These are phyloP conservation scores for Melopsittacus undulatus DNA, from an alignment of 2,797 vertebrate species.

Conservation along the genomic window DNA sequence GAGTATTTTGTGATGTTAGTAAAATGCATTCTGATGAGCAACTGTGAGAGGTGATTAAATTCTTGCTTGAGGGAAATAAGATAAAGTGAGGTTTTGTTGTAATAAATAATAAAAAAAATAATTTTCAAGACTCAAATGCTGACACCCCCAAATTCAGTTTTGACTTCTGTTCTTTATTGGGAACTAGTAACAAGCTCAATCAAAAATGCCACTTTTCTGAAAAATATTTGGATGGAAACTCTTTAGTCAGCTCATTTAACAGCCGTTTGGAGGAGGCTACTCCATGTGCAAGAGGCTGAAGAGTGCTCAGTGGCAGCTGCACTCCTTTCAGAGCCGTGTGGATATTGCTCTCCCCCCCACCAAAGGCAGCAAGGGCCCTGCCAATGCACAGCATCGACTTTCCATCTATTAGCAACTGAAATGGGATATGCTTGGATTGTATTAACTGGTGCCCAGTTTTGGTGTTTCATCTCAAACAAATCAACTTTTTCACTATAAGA, in stretches of 20 bases:
- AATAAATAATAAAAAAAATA: background rate
- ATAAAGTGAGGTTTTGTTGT: background rate
- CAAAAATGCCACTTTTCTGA: background rate
- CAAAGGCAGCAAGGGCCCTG: background rate
- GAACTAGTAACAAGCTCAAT: background rate
- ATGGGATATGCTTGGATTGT: background rate
- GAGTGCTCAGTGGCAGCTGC: background rate
- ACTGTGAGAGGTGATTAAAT: background rate
- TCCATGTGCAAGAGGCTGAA: rapidly evolving
- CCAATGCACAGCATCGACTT: rapidly evolving
- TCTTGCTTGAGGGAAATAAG: background rate
- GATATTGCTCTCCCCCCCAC: background rate
- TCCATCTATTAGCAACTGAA: rapidly evolving
- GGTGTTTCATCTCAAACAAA: background rate
- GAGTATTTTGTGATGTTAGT: background rate
- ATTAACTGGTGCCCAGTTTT: background rate
- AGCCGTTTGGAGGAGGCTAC: background rate
- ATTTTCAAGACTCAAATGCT: background rate
- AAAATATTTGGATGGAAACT: background rate
- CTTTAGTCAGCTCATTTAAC: background rate
- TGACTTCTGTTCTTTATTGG: rapidly evolving
- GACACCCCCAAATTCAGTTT: background rate
- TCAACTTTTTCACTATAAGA: background rate
- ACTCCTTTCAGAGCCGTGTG: rapidly evolving
- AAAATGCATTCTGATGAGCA: background rate